Conservation (phyloP, 64 coral and sea anemone genomes). For the Hydrozoanthus tunicans region DNA sequence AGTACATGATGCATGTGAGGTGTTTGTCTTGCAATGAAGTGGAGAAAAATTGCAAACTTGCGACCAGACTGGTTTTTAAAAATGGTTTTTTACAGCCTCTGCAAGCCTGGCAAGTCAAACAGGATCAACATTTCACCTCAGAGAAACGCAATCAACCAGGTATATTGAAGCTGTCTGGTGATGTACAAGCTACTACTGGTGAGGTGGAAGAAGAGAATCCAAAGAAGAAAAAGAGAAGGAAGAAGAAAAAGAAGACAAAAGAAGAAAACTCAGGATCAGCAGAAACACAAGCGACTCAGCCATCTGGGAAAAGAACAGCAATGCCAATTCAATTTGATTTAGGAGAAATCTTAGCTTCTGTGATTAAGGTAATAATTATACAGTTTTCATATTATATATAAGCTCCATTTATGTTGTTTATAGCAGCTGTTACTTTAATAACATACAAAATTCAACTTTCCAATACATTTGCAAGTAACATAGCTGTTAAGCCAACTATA, state of each 20-base stretch:
- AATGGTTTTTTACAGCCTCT: constrained; percentile 8
- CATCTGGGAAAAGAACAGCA: constrained; percentile 26
- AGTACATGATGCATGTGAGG: too few species aligned
- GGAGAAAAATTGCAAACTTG: too few species aligned
- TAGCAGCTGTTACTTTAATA: too few species aligned
- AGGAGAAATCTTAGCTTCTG: constrained; percentile 36
- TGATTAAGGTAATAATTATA: constrained; percentile 27
- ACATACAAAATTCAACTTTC: too few species aligned
- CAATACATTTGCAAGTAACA: too few species aligned
- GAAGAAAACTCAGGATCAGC: neutral
- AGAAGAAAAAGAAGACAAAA: constrained; percentile 37
- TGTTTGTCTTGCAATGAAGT: too few species aligned
- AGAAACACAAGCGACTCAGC: neutral
- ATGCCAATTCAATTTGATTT: constrained; percentile 53
- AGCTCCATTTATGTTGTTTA: too few species aligned
- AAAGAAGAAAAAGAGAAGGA: constrained; percentile 47
- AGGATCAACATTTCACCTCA: neutral
- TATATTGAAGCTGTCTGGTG: neutral
- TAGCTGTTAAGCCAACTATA: too few species aligned
- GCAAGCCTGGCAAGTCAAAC: constrained; percentile 27
- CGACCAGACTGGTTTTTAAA: too few species aligned
- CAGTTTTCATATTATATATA: neutral
- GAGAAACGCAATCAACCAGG: constrained; percentile 5
- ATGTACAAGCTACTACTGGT: neutral
- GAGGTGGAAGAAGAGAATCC: neutral